Evolutionary conservation across 2,113 vertebrate genomes (phyloP), one percentile per base, ranked within the genome.

Genomic region (Spermophilus dauricus): DNA sequence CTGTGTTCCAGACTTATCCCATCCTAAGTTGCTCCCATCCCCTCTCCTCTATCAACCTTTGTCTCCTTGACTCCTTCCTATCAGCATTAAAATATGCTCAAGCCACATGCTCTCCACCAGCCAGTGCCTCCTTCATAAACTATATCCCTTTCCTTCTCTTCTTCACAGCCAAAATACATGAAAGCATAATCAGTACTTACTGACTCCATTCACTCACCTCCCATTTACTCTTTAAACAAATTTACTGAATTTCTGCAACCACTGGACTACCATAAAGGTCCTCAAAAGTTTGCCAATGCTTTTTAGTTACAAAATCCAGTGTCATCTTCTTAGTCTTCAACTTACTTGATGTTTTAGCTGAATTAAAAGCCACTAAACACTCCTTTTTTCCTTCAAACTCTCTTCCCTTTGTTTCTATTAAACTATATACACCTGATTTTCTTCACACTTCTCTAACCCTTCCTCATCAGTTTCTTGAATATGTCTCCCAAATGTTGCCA

Each of bases 361-460:
- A 91, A 72, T 70, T 77, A 28, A 84, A 84, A 89, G 48, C 76
- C 83, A 65, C 72, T 34, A 73, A 73, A 91, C 63, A 73, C 16
- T 65, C 4, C 18, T 34, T 39, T 65, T 80, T 39, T 37, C 65
- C 84, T 81, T 67, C 10, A 72, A 95, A 72, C 61, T 89, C 63
- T 83, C 32, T 92, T 51, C 58, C 37, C 17, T 83, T 53, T 9
- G 28, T 30, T 75, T 89, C 37, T 67, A 67, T 26, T 53, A 73
- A 65, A 73, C n/a, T 22, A 61, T 17, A 51, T 12, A 61, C 4
- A 34, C 14, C 85, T 85, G 78, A 70, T 78, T 77, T 72, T 77
- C 61, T 51, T 89, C 91, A 70, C 10, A 63, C 14, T 53, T 84
- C 70, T 53, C 24, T 16, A 89, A 39, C 5, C 8, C 7, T 32